phyloP scores from a whole-genome alignment of 1,140 invertebrate species.

The Tetranychus cinnabarinus region DNA sequence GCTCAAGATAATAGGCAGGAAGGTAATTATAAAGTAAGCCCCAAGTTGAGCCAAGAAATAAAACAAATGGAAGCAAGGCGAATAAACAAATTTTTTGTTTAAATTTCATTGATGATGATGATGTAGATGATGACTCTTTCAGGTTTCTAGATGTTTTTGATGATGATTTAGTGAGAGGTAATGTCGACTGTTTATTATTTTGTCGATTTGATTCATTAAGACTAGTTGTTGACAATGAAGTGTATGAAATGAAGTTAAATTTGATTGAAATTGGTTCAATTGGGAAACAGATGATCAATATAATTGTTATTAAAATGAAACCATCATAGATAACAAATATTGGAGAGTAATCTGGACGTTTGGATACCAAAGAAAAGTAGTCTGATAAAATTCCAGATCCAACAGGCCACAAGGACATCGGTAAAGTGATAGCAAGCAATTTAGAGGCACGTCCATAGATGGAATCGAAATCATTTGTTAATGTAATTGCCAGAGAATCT shows the following conservation, averaged over 20 bases:
- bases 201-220: neutral
- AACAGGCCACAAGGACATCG: slow-evolving; percentile 10
- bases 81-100: neutral
- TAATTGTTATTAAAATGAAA: slow-evolving; percentile 9
- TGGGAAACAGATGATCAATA: slow-evolving; percentile 11
- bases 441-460: slow-evolving; percentile 9
- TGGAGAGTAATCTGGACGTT: slow-evolving; percentile 11
- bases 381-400: slow-evolving; percentile 12
- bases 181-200: neutral
- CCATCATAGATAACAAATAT: slow-evolving; percentile 12
- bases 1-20: slow-evolving; percentile 7
- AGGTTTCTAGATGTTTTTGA: neutral
- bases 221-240: slow-evolving; percentile 1
- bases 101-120: neutral
- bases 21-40: slow-evolving; percentile 10
- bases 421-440: neutral
- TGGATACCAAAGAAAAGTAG: slow-evolving; percentile 7
- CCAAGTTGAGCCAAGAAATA: slow-evolving; percentile 12
- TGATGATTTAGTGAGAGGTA: neutral
- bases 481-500: slow-evolving; percentile 12
- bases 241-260: neutral
- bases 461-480: slow-evolving; percentile 12
- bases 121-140: neutral
- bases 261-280: neutral
- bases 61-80: slow-evolving; percentile 8